A percentile compares a stretch with the other conserved stretches of the same genome.
Evolutionary conservation across 2,797 vertebrate species (phyloP).

Genomic region (Alauda arvensis): DNA sequence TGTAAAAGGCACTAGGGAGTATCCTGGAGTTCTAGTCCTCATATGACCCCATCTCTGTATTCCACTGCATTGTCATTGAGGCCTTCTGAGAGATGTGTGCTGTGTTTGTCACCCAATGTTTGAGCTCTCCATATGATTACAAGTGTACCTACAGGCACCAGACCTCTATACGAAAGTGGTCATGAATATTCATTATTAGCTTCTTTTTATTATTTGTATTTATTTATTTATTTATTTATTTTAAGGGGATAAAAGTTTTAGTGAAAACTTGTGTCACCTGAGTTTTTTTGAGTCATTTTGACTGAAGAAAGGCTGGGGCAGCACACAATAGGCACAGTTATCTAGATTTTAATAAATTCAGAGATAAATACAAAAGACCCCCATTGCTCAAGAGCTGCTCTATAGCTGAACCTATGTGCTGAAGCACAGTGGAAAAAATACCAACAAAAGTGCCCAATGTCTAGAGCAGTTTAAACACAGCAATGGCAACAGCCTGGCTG

Average conservation of each 20-base stretch:
- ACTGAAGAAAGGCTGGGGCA: neutral
- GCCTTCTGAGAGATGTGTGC: conserved; percentile 1
- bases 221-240: too few relatives aligned
- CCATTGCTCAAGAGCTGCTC: neutral
- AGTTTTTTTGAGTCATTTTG: neutral
- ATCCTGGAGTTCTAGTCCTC: neutral
- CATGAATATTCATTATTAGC: conserved; percentile 7
- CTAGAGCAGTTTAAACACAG: neutral
- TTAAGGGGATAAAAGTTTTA: neutral
- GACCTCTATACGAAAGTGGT: neutral
- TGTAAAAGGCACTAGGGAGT: neutral
- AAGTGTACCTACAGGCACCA: neutral
- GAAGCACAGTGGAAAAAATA: neutral
- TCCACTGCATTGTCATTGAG: neutral
- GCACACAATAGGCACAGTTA: neutral
- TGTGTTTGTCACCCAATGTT: conserved; percentile 30
- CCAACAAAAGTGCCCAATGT: neutral
- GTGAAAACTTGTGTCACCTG: neutral
- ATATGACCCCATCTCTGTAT: neutral
- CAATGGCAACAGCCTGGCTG: neutral
- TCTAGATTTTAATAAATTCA: neutral
- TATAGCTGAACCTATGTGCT: neutral
- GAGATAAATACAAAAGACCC: neutral
- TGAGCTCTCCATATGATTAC: neutral
- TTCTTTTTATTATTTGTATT: too few relatives aligned